Evolutionary conservation across 2,797 vertebrate species (phyloP).

Genomic region (Acanthopagrus latus): DNA sequence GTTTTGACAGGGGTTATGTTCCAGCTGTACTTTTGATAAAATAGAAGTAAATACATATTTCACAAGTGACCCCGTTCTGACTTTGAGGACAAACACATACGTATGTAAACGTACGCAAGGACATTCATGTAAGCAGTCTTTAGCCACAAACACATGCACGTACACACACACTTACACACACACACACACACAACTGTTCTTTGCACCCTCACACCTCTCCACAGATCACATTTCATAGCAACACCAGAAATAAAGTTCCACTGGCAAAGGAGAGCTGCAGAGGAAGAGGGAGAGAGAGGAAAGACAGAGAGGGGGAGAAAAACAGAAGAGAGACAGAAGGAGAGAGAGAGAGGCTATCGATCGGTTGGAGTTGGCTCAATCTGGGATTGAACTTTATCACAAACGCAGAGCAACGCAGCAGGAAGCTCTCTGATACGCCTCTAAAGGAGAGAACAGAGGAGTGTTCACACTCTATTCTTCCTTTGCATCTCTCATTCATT

Average conservation of each 20-base stretch:
- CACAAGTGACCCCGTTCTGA: conserved; percentile 15
- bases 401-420: conserved; percentile 73
- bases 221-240: conserved; percentile 76
- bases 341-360: conserved; percentile 65
- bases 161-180: conserved; percentile 5
- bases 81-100: conserved; percentile 16
- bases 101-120: not conserved
- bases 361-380: conserved; percentile 74
- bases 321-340: conserved; percentile 25
- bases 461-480: conserved; percentile 59
- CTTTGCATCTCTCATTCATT: conserved; percentile 72
- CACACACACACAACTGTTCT: conserved; percentile 49
- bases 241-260: conserved; percentile 74
- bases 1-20: conserved; percentile 1
- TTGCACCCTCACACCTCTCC: conserved; percentile 61
- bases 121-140: not conserved
- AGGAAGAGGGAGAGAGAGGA: conserved; percentile 40
- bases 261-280: conserved; percentile 51
- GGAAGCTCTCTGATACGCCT: conserved; percentile 72
- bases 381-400: conserved; percentile 76
- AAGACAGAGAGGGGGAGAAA: conserved; percentile 14
- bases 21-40: conserved; percentile 10
- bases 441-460: conserved; percentile 73
- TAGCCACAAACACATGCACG: not conserved
- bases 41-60: conserved; percentile 14